Evolutionary conservation across 2,888 invertebrate species (phyloP).

Genomic region (Scelioninae gen. 2): DNA sequence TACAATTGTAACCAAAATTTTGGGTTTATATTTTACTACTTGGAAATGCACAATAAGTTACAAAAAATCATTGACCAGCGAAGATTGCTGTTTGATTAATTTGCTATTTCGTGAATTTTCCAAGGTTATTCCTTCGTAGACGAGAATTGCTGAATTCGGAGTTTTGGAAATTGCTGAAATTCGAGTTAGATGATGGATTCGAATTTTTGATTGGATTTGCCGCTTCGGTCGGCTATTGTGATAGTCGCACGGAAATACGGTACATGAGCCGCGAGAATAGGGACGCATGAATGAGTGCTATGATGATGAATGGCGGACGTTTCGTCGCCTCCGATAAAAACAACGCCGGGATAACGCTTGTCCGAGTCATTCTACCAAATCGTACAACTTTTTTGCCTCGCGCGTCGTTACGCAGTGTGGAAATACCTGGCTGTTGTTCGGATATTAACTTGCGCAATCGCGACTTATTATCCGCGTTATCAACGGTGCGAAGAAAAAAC

Average conservation of each 20-base stretch:
- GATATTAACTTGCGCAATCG: constrained; percentile 24
- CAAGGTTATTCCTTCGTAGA: too few species aligned
- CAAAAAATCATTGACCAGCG: too few species aligned
- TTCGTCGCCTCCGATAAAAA: constrained; percentile 51
- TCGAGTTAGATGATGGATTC: constrained; percentile 42
- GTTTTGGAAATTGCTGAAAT: too few species aligned
- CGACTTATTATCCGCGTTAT: constrained; percentile 7
- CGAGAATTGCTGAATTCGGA: constrained; percentile 10
- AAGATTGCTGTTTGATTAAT: too few species aligned
- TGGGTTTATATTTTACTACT: too few species aligned
- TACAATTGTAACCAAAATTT: too few species aligned
- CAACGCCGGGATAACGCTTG: constrained; percentile 44
- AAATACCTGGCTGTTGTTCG: constrained; percentile 40
- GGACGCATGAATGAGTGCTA: constrained; percentile 55
- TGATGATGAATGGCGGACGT: constrained; percentile 58
- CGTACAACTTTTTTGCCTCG: constrained; percentile 23
- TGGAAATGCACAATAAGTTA: too few species aligned
- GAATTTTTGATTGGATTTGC: constrained; percentile 15
- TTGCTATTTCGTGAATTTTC: too few species aligned
- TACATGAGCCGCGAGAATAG: constrained; percentile 56
- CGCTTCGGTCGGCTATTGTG: constrained; percentile 30
- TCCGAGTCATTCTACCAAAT: constrained; percentile 50
- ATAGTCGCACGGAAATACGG: constrained; percentile 54
- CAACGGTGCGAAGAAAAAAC: not conserved
- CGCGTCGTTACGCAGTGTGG: constrained; percentile 35